Conservation (phyloP, 2,888 invertebrate genomes). For the Diplazon laetatorius region DNA sequence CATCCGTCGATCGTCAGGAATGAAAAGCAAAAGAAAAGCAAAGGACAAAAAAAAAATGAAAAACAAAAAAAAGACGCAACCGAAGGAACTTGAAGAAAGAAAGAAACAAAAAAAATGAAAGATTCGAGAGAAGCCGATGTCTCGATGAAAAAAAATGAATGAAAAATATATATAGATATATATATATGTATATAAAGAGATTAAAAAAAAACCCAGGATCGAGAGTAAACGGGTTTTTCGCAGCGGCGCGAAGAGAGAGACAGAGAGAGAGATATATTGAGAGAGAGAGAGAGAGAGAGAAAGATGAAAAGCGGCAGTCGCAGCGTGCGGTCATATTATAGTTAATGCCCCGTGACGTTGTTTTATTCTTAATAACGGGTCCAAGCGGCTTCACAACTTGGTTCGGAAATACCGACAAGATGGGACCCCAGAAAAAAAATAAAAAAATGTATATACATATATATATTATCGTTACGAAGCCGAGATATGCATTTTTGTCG, state of each 20-base stretch:
- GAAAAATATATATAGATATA: too few relatives aligned
- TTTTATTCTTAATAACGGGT: conserved; percentile 60
- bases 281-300: conserved; percentile 44
- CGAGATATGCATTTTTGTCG: conserved; percentile 41
- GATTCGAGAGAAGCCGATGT: conserved; percentile 26
- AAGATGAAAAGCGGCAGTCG: conserved; percentile 48
- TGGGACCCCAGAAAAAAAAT: too few relatives aligned
- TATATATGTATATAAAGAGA: too few relatives aligned
- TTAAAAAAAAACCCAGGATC: conserved; percentile 9
- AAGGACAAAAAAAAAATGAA: conserved; percentile 17
- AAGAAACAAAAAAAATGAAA: too few relatives aligned
- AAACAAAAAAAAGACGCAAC: not conserved
- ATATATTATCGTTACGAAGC: conserved; percentile 46
- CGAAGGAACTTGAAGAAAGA: too few relatives aligned
- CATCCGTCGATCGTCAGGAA: conserved; percentile 29
- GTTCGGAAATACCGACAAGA: conserved; percentile 60
- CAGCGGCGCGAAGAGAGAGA: conserved; percentile 29
- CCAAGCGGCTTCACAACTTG: conserved; percentile 40
- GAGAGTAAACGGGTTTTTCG: conserved; percentile 53
- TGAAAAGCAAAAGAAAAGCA: conserved; percentile 1
- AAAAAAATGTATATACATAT: too few relatives aligned
- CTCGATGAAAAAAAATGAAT: conserved; percentile 8
- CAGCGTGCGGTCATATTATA: conserved; percentile 61
- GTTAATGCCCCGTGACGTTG: conserved; percentile 53
- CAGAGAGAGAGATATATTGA: conserved; percentile 30